These are phyloP conservation scores for Todiramphus saurophagus DNA, from an alignment of 2,113 vertebrate genomes.

Conservation along the genomic window DNA sequence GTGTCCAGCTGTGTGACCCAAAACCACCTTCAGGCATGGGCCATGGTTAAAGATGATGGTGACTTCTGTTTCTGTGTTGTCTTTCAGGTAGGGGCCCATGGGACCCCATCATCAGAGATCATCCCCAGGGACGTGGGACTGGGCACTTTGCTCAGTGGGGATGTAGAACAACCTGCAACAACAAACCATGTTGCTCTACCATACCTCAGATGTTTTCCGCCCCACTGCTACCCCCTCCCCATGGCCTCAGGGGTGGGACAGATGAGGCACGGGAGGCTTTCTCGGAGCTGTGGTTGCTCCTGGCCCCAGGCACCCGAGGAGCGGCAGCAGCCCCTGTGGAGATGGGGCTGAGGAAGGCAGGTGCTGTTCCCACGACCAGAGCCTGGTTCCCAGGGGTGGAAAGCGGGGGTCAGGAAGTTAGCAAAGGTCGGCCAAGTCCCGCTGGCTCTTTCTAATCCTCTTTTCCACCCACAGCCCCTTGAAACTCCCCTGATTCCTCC, in stretches of 20 bases:
- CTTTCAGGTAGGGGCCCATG: neutral
- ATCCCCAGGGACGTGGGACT: neutral
- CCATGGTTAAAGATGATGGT: neutral
- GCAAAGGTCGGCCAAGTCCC: conserved; percentile 45
- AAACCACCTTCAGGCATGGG: neutral
- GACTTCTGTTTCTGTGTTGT: neutral
- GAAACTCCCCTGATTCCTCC: conserved; percentile 57
- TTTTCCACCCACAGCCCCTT: conserved; percentile 63
- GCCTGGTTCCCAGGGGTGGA: neutral
- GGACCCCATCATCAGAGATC: neutral
- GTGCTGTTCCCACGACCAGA: conserved; percentile 62
- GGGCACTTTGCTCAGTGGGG: fast-evolving
- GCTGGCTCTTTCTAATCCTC: conserved; percentile 55
- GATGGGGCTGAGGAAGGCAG: conserved; percentile 27
- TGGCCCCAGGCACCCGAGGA: fast-evolving
- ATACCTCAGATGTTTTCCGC: neutral
- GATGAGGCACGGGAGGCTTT: neutral
- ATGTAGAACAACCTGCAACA: neutral
- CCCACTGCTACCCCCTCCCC: fast-evolving
- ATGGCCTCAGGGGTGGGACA: fast-evolving
- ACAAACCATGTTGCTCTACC: fast-evolving
- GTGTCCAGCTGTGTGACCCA: neutral
- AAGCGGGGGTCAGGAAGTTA: conserved; percentile 52
- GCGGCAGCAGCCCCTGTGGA: neutral
- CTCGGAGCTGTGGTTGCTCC: neutral